These are phyloP conservation scores for Boloria euphrosyne DNA, from an alignment of 2,888 invertebrate genomes.

Conservation along the genomic window DNA sequence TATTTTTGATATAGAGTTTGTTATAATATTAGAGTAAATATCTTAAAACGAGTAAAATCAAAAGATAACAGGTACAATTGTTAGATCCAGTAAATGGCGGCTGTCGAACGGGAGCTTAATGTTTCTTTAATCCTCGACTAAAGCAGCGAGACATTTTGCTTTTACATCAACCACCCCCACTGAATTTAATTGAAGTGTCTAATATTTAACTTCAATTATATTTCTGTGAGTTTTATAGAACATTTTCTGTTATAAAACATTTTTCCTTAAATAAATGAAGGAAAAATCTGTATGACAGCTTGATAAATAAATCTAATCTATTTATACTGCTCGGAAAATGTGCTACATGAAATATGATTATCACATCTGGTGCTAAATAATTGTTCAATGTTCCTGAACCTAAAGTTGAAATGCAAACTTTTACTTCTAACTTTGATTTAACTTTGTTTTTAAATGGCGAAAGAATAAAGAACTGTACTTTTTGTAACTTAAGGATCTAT, in stretches of 20 bases:
- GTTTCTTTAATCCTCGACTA: slow-evolving; percentile 54
- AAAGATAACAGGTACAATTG: slow-evolving; percentile 14
- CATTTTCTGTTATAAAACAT: neutral
- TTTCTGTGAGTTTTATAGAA: slow-evolving; percentile 39
- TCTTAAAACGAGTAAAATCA: slow-evolving; percentile 17
- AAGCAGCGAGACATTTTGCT: slow-evolving; percentile 49
- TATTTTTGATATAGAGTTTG: neutral
- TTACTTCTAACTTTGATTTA: slow-evolving; percentile 13
- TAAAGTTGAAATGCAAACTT: slow-evolving; percentile 10
- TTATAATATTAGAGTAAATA: slow-evolving; percentile 13
- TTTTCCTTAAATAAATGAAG: too few species aligned
- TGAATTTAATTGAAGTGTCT: slow-evolving; percentile 69
- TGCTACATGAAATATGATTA: slow-evolving; percentile 21
- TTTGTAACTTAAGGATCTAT: too few species aligned
- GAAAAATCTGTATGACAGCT: slow-evolving; percentile 1
- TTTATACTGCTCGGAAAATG: slow-evolving; percentile 11
- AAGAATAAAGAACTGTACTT: neutral
- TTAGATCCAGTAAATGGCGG: slow-evolving; percentile 15
- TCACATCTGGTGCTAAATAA: slow-evolving; percentile 23
- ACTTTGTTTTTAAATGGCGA: neutral
- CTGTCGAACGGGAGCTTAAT: slow-evolving; percentile 48
- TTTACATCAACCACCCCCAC: slow-evolving; percentile 60
- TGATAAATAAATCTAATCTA: slow-evolving; percentile 10
- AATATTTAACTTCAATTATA: slow-evolving; percentile 71
- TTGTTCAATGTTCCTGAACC: slow-evolving; percentile 10